Evolutionary conservation across 2,113 vertebrate species (phyloP).

Genomic region (Chionomys nivalis): DNA sequence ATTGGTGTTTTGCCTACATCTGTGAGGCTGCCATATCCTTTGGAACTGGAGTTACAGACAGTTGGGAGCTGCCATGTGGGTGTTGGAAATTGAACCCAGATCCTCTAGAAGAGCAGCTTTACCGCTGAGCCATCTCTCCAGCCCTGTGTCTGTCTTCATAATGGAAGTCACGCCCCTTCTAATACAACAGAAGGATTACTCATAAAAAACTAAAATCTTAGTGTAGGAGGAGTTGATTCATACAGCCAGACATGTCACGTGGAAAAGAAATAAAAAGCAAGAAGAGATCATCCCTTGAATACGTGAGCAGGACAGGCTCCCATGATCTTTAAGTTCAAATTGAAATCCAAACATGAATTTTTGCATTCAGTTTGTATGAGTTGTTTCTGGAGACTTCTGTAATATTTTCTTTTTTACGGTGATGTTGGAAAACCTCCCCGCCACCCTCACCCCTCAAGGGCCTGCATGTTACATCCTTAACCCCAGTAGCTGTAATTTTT

Average conservation of each 20-base stretch:
- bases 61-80: not conserved
- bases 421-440: not conserved
- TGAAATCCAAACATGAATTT: not conserved
- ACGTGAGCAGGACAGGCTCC: not conserved
- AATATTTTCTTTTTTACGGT: not conserved
- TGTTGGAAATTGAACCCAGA: not conserved
- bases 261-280: not conserved
- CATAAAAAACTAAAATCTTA: conserved; percentile 9
- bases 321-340: conserved; percentile 28
- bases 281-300: not conserved
- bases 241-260: not conserved
- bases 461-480: not conserved
- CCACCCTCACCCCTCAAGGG: not conserved
- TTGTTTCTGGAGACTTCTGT: not conserved
- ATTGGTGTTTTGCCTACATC: not conserved
- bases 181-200: not conserved
- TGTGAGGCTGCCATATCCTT: not conserved
- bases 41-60: not conserved
- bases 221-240: not conserved
- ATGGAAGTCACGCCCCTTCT: conserved; percentile 8
- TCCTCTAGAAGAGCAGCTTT: not conserved
- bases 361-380: not conserved
- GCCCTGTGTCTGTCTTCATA: conserved; percentile 16
- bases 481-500: not conserved
- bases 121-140: not conserved